Evolutionary conservation across 2,797 vertebrate species (phyloP).

Genomic region (Lithobates pipiens): DNA sequence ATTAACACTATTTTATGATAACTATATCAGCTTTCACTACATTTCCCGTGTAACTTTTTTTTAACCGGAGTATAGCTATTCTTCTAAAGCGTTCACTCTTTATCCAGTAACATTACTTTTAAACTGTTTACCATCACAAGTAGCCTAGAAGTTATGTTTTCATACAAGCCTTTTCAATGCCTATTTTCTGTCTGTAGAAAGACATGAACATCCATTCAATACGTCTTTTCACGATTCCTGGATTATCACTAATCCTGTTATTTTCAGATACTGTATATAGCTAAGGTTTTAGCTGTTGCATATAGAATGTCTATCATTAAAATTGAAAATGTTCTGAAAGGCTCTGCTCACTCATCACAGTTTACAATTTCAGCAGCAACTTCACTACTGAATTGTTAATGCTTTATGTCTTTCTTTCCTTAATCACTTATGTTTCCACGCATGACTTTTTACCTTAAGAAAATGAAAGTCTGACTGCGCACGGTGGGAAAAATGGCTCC

Average conservation of each 20-base stretch:
- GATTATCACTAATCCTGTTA: conserved; percentile 57
- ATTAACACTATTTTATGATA: not conserved
- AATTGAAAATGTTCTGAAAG: conserved; percentile 55
- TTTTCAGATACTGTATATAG: conserved; percentile 47
- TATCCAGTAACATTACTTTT: not conserved
- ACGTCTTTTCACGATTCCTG: conserved; percentile 6
- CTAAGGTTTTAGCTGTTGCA: conserved; percentile 9
- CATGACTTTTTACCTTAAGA: conserved; percentile 58
- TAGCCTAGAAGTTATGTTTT: not conserved
- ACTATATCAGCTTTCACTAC: not conserved
- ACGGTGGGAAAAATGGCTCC: conserved; percentile 51
- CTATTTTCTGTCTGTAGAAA: conserved; percentile 10
- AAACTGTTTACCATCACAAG: not conserved
- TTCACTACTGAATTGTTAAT: conserved; percentile 61
- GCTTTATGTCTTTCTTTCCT: conserved; percentile 56
- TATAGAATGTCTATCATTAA: conserved; percentile 54
- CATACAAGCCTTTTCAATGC: not conserved
- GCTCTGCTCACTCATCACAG: conserved; percentile 57
- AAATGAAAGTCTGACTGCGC: conserved; percentile 55
- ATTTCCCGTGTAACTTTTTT: not conserved
- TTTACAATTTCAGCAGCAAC: conserved; percentile 57
- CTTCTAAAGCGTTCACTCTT: not conserved
- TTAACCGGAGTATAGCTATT: not conserved
- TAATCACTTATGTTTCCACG: conserved; percentile 51
- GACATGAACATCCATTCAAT: conserved; percentile 21